A percentile compares a stretch with the other conserved stretches of the same genome.
These are phyloP conservation scores for Pycnomerus fuliginosus DNA, from an alignment of 2,888 invertebrate species.

Conservation along the genomic window DNA sequence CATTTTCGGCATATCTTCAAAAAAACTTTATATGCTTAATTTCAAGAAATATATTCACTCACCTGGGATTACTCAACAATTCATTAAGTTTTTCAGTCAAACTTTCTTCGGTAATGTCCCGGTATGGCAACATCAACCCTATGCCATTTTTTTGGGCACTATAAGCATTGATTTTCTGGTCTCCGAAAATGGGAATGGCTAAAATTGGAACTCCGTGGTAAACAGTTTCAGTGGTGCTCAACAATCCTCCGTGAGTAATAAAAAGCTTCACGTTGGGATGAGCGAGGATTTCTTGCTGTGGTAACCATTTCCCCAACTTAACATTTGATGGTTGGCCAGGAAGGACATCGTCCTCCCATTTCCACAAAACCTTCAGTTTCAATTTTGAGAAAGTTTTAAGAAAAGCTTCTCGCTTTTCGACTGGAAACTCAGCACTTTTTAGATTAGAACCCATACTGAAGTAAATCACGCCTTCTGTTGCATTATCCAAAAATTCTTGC, in stretches of 20 bases:
- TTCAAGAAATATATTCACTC: conserved; percentile 11
- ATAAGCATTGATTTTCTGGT: conserved; percentile 56
- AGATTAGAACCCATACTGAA: conserved; percentile 64
- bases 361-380: conserved; percentile 57
- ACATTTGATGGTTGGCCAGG: conserved; percentile 40
- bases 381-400: conserved; percentile 59
- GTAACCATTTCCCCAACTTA: conserved; percentile 23
- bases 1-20: conserved; percentile 6
- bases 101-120: conserved; percentile 42
- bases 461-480: conserved; percentile 58
- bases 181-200: conserved; percentile 57
- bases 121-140: conserved; percentile 47
- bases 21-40: background rate
- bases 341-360: conserved; percentile 54
- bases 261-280: conserved; percentile 54
- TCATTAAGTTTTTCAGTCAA: conserved; percentile 37
- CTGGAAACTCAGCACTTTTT: conserved; percentile 57
- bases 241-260: conserved; percentile 55
- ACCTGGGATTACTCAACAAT: conserved; percentile 40
- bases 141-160: conserved; percentile 51
- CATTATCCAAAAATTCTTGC: conserved; percentile 55
- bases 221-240: conserved; percentile 54
- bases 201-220: conserved; percentile 55
- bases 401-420: conserved; percentile 56
- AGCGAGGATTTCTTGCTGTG: conserved; percentile 29